Evolutionary conservation across 2,113 vertebrate species (phyloP), one percentile per base, ranked within the genome.

Genomic region (Chaetops frenatus): DNA sequence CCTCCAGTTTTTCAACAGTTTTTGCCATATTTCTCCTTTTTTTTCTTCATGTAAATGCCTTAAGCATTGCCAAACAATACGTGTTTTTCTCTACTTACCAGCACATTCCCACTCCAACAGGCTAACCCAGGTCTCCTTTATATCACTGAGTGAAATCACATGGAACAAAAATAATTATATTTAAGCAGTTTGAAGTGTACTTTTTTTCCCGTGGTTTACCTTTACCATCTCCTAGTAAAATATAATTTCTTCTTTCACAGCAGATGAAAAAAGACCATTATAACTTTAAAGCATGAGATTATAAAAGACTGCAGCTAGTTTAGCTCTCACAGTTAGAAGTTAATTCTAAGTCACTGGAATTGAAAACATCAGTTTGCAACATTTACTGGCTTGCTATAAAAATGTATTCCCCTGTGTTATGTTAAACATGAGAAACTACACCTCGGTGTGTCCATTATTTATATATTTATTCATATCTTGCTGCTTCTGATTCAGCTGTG

Each of bases 351-450:
- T 97, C 95, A 95, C 94, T 96, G 93, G 98, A 98, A 98, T 98
- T 98, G 98, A 98, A 98, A 98, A 98, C 98, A 98, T 97, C 98
- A 98, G 98, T 96, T 97, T 97, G 88, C 90, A 97, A 96, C 97
- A 96, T 98, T 98, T 98, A 98, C 98, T 97, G 96, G 98, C 87
- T 81, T 94, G 73, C 97, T 91, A 95, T 98, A 98, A 98, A 97
- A 98, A 97, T 73, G 93, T 97, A 97, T 97, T 98, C 97, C 98
- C 97, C 61, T 76, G 97, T 96, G 97, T 93, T 95, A 91, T 95
- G 93, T 98, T 97, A 97, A 97, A 97, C 91, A 96, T 73, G 92
- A 97, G 96, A 97, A 97, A 86, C 96, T 95, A 97, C 97, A 98
- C 96, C 96, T 96, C 88, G 1, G 95, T 94, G 95, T 97, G 95